Conservation (phyloP, 2,888 invertebrate species). For the Lasius platythorax region DNA sequence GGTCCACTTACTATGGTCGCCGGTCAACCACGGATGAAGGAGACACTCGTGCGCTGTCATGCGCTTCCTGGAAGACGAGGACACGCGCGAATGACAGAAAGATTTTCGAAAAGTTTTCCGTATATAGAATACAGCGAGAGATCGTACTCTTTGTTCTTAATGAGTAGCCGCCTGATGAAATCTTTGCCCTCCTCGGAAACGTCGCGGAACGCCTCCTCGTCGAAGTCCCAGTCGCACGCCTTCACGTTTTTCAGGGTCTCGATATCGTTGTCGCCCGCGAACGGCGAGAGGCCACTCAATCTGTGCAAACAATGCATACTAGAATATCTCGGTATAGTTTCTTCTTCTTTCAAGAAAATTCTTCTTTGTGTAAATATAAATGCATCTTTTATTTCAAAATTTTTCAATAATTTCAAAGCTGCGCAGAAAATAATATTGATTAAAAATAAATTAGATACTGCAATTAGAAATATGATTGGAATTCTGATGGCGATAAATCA, state of each 20-base stretch:
- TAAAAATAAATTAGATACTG: background rate
- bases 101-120: background rate
- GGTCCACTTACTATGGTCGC: conserved; percentile 92
- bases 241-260: conserved; percentile 99
- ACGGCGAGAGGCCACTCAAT: conserved; percentile 98
- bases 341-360: background rate
- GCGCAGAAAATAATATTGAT: background rate
- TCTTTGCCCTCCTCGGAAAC: conserved; percentile 99
- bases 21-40: conserved; percentile 97
- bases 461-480: no score
- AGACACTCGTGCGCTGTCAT: conserved; percentile 99
- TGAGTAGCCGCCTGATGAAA: conserved; percentile 96
- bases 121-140: conserved; percentile 75
- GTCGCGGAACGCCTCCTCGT: conserved; percentile 96
- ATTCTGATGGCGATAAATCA: background rate
- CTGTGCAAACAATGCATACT: conserved; percentile 86
- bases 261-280: conserved; percentile 99
- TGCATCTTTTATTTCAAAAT: background rate
- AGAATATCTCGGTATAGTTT: background rate
- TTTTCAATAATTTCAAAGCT: background rate
- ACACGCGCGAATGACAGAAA: background rate
- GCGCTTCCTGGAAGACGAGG: conserved; percentile 90
- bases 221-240: conserved; percentile 98
- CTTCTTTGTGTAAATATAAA: background rate
- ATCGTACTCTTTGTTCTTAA: conserved; percentile 96